Conservation (phyloP, 2,888 invertebrate genomes). For the Dendrolimus houi region DNA sequence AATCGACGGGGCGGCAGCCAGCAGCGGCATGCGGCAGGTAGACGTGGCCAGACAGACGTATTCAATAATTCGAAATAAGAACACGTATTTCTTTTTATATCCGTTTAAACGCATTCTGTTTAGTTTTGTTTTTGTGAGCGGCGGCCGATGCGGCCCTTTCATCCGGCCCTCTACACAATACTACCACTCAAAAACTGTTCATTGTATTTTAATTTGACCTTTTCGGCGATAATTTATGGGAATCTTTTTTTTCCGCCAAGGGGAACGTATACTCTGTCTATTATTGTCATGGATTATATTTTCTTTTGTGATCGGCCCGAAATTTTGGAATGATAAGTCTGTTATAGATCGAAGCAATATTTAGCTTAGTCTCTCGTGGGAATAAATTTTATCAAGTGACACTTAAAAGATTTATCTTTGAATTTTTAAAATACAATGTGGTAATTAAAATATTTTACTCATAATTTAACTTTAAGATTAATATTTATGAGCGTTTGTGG, state of each 20-base stretch:
- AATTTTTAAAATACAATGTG: not conserved
- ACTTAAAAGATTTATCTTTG: not conserved
- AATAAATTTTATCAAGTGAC: slow-evolving; percentile 14
- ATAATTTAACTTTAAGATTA: slow-evolving; percentile 3
- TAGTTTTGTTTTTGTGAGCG: slow-evolving; percentile 72
- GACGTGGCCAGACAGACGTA: slow-evolving; percentile 69
- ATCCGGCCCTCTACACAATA: slow-evolving; percentile 69
- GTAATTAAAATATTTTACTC: not conserved
- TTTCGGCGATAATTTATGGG: slow-evolving; percentile 75
- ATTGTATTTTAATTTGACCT: slow-evolving; percentile 77
- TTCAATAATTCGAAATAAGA: slow-evolving; percentile 74
- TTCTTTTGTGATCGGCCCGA: slow-evolving; percentile 55
- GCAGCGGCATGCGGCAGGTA: slow-evolving; percentile 43
- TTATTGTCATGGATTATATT: slow-evolving; percentile 63
- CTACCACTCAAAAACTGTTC: slow-evolving; percentile 75
- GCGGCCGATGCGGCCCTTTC: slow-evolving; percentile 65
- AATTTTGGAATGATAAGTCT: slow-evolving; percentile 30
- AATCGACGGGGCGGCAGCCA: slow-evolving; percentile 25
- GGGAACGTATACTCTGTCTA: slow-evolving; percentile 69
- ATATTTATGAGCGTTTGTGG: not conserved
- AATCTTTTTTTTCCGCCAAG: slow-evolving; percentile 52
- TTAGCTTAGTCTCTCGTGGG: slow-evolving; percentile 16
- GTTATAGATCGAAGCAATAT: not conserved
- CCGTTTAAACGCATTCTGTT: slow-evolving; percentile 73
- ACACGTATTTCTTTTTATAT: slow-evolving; percentile 73